Evolutionary conservation across 2,797 vertebrate species (phyloP).

Genomic region (Varecia variegata): DNA sequence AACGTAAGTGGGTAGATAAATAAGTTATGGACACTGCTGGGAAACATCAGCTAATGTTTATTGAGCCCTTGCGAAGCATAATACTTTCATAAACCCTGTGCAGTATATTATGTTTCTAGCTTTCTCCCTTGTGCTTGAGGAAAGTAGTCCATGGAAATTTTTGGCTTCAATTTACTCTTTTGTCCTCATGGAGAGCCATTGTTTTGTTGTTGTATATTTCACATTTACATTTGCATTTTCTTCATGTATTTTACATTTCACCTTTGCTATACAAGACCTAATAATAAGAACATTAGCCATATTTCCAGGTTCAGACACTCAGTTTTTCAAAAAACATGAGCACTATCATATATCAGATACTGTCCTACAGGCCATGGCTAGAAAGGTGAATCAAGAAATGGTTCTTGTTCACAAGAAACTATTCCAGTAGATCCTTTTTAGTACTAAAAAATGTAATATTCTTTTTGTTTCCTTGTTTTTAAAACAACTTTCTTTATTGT

Average conservation of each 20-base stretch:
- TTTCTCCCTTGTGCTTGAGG: neutral
- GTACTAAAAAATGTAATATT: neutral
- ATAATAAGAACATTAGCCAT: neutral
- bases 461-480: neutral
- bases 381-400: neutral
- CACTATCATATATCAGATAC: neutral
- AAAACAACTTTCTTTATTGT: neutral
- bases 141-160: neutral
- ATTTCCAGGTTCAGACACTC: neutral
- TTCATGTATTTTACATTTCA: neutral
- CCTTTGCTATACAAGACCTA: neutral
- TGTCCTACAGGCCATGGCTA: neutral
- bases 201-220: neutral
- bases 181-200: neutral
- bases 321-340: neutral
- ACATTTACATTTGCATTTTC: neutral
- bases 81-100: neutral
- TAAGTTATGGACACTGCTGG: conserved; percentile 56
- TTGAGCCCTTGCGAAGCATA: neutral
- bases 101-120: neutral
- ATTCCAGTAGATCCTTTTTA: neutral
- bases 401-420: neutral
- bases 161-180: neutral
- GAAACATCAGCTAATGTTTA: conserved; percentile 49
- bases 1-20: conserved; percentile 29